Base-by-base conservation (phyloP, 2,888 invertebrate species). In the Nycteola revayana region DNA sequence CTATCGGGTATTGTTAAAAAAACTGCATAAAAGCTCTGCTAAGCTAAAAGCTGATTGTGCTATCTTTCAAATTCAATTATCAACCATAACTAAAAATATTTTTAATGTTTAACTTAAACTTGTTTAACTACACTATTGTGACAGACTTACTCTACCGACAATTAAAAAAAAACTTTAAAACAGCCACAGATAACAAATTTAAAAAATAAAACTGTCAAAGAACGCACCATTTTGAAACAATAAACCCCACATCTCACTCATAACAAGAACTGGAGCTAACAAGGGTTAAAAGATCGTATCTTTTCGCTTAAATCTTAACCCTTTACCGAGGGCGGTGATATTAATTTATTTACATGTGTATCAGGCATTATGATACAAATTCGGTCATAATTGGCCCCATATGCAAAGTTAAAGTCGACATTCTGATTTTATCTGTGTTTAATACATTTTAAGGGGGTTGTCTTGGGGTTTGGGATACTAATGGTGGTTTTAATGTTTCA, bases 331-430 rank as follows among this genome's bases (percentile, higher is more conserved):
- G 82, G 75, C 70, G 32, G 73, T 78, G 83, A 84, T 85, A 87
- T 87, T 86, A 86, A 87, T 85, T 82, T 85, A 85, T 85, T 81
- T 82, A 78, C 73, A 69, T 71, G 61, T 78, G 70, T 84, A 84
- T 81, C 83, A 65, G 56, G 46, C 64, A 47, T 65, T 65, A 76
- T 75, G 75, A 73, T 70, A 78, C 80, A 71, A 81, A 78, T 78
- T 74, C 62, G 46, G 60, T 50, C 61, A 60, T 85, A 82, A 85
- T 82, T 81, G 73, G 65, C 67, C 81, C 78, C 85, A 86, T 86
- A 86, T 85, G 86, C 80, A 83, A 83, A 77, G 76, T 79, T 83
- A 74, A 79, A 75, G 77, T 62, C 65, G 56, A 61, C 60, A 55
- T 63, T 66, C 50, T 57, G 84, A 81, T 83, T 69, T 76, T 83